Evolutionary conservation across 2,113 vertebrate genomes (phyloP).

Genomic region (Cyprinodon brontotheroides): DNA sequence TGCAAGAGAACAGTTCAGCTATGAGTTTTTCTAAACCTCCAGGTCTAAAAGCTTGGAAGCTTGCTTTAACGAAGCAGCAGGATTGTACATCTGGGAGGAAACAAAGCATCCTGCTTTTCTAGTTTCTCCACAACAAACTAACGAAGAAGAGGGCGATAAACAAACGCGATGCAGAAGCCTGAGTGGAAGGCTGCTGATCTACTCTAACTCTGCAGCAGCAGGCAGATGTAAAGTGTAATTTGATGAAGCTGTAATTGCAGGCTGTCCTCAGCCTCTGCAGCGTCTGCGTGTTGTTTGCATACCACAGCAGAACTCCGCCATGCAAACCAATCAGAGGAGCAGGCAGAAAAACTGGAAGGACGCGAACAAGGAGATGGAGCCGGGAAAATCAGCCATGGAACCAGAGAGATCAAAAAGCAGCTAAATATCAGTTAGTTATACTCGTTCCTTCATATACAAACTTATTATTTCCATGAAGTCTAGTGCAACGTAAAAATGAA

Average conservation of each 20-base stretch:
- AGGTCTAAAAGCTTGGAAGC: background rate
- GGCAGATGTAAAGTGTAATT: background rate
- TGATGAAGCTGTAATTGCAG: background rate
- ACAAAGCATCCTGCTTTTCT: constrained; percentile 16
- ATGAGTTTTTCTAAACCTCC: background rate
- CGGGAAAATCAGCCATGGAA: background rate
- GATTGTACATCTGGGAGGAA: constrained; percentile 3
- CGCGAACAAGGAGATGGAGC: background rate
- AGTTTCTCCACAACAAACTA: constrained; percentile 31
- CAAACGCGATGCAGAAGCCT: background rate
- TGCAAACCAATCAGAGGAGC: constrained; percentile 40
- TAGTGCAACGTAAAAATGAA: background rate
- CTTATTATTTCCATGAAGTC: too few relatives aligned
- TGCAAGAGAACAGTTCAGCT: constrained; percentile 8
- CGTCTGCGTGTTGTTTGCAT: constrained; percentile 29
- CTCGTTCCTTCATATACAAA: too few relatives aligned
- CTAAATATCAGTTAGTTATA: background rate
- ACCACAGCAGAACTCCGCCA: constrained; percentile 19
- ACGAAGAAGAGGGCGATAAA: constrained; percentile 22
- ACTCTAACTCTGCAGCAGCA: background rate
- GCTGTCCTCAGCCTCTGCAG: constrained; percentile 2
- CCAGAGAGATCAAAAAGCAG: background rate
- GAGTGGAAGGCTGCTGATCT: constrained; percentile 1
- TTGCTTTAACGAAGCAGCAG: background rate
- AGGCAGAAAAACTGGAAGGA: constrained; percentile 52